Evolutionary conservation across 2,888 invertebrate genomes (phyloP), one percentile per base, ranked within the genome.

Genomic region (Clanis bilineata): DNA sequence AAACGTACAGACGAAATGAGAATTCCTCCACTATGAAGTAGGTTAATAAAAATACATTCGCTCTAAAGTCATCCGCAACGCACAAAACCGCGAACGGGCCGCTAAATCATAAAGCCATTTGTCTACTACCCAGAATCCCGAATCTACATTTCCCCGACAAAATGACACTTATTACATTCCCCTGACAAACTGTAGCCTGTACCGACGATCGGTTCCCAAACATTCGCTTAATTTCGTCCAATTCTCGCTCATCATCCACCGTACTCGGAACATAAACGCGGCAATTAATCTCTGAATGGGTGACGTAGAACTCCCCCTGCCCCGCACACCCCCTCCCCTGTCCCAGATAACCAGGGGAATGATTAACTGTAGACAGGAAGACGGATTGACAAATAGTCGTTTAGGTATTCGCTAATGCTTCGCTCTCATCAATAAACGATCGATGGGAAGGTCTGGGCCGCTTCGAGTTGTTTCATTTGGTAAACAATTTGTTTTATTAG

Each of bases 331-430:
- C 70, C 69, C 69, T 64, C 68, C 68, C 71, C 67, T 62, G 62
- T 68, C 76, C 77, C 79, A 81, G 83, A 86, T 86, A 86, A 85
- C 82, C 81, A 70, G 82, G 79, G 80, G 85, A 84, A 90, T 91
- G 91, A 91, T 91, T 92, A 90, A 90, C 86, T 85, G 84, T 82
- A 88, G 89, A 85, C 90, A 85, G 90, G 86, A 88, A 92, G 91
- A 89, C 87, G 85, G 88, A 90, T 89, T 90, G 90, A 91, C 91
- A 90, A 91, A 91, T 91, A 91, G 90, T 88, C 89, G 84, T 85
- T 91, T 86, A 84, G 90, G 91, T 86, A 91, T 91, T 89, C 83
- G 89, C 90, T 90, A 90, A 91, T 90, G 90, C 79, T 72, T 74
- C 79, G 71, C 76, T 79, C 86, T 88, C 90, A 88, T 88, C 88